Conservation (phyloP, 1,140 invertebrate species). For the Bombus haemorrhoidalis region DNA sequence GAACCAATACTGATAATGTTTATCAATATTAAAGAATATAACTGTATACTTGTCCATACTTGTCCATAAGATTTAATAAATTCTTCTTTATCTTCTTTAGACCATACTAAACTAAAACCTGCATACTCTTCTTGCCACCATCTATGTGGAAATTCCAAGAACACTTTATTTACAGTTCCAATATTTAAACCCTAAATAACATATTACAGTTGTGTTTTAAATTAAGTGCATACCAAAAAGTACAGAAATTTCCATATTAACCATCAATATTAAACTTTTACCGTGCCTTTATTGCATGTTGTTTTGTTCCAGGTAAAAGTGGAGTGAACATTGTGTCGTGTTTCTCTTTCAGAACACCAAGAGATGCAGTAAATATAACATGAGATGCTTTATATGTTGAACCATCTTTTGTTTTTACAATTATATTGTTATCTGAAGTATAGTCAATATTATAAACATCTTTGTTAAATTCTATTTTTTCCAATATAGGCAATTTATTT, state of each 20-base stretch:
- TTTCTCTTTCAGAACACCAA: constrained; percentile 82
- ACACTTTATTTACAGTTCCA: constrained; percentile 88
- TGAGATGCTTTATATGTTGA: constrained; percentile 73
- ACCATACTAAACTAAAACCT: constrained; percentile 84
- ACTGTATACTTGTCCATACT: constrained; percentile 50
- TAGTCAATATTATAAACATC: constrained; percentile 76
- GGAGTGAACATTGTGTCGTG: constrained; percentile 78
- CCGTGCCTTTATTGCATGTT: constrained; percentile 62
- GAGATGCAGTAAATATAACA: constrained; percentile 81
- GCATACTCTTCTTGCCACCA: constrained; percentile 84
- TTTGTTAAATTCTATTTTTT: constrained; percentile 75
- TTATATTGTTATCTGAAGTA: constrained; percentile 59
- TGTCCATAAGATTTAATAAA: constrained; percentile 60
- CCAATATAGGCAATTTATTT: constrained; percentile 66
- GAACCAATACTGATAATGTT: background rate
- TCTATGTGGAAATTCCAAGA: constrained; percentile 85
- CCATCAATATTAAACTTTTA: constrained; percentile 35
- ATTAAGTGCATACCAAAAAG: background rate
- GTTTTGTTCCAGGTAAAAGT: constrained; percentile 72
- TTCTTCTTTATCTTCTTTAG: constrained; percentile 78
- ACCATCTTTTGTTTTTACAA: constrained; percentile 75
- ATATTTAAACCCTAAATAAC: constrained; percentile 81
- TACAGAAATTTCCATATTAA: background rate
- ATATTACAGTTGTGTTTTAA: constrained; percentile 27
- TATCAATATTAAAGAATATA: background rate